Percentiles rank a stretch among this genome's conserved stretches.
Evolutionary conservation across 2,888 invertebrate species (phyloP).

Genomic region (Theretra japonica): DNA sequence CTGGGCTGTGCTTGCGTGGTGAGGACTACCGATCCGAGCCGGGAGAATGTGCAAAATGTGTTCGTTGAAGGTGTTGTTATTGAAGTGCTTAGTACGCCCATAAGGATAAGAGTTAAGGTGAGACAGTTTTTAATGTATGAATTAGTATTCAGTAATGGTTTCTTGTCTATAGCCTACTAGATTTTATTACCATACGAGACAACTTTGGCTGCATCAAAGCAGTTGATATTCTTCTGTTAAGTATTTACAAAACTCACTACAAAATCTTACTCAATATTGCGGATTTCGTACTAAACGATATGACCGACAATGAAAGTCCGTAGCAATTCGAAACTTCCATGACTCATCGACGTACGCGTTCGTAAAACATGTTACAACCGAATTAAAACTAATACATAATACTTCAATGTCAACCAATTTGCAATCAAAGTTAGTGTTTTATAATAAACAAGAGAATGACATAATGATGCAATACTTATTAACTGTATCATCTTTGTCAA

Average conservation of each 20-base stretch:
- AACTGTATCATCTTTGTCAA: not conserved
- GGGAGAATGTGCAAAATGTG: conserved; percentile 87
- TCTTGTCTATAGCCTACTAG: not conserved
- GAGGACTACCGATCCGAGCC: conserved; percentile 84
- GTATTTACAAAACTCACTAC: too few species aligned
- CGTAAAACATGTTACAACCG: not conserved
- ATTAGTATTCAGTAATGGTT: too few species aligned
- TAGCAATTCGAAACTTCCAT: not conserved
- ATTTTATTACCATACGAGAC: not conserved
- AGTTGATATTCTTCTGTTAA: not conserved
- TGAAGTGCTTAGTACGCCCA: conserved; percentile 77
- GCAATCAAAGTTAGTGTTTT: not conserved
- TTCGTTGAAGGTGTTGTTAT: conserved; percentile 94
- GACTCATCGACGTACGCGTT: not conserved
- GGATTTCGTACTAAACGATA: too few species aligned
- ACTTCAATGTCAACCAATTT: not conserved
- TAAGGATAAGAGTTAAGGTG: conserved; percentile 80
- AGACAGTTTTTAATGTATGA: conserved; percentile 40
- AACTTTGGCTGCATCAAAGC: too few species aligned
- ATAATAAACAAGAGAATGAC: too few species aligned
- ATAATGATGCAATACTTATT: not conserved
- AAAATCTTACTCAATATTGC: too few species aligned
- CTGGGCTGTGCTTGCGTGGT: conserved; percentile 93
- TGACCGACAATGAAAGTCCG: not conserved
- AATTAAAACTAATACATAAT: not conserved